Evolutionary conservation across 2,113 vertebrate genomes (phyloP).

Genomic region (Collichthys lucidus): DNA sequence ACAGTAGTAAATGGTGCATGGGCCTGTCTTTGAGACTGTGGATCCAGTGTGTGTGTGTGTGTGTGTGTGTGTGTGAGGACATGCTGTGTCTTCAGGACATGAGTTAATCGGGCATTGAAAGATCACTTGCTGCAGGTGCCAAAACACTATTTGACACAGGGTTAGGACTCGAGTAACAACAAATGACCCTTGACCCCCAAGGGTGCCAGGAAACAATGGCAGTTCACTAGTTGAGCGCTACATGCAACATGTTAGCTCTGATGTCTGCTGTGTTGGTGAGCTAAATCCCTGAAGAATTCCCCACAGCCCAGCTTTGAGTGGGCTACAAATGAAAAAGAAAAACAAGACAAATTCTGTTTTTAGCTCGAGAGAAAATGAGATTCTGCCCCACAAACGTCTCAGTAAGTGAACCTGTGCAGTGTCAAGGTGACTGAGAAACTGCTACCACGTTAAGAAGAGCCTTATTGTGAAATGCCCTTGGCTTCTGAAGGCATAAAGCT

Average conservation of each 20-base stretch:
- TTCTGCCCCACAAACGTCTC: conserved; percentile 50
- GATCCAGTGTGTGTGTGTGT: conserved; percentile 32
- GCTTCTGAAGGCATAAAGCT: conserved; percentile 58
- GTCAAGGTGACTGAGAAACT: conserved; percentile 63
- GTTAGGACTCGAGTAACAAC: conserved; percentile 51
- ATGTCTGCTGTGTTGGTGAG: neutral
- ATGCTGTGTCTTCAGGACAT: conserved; percentile 56
- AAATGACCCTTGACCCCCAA: conserved; percentile 60
- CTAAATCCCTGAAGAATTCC: conserved; percentile 20
- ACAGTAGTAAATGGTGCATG: conserved; percentile 47
- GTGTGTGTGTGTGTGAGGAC: conserved; percentile 11
- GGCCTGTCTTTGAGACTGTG: conserved; percentile 32
- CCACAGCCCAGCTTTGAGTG: neutral
- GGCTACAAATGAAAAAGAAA: conserved; percentile 31
- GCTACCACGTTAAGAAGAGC: conserved; percentile 47
- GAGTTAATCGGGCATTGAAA: conserved; percentile 73
- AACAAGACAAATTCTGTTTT: conserved; percentile 43
- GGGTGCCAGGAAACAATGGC: conserved; percentile 49
- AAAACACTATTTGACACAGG: conserved; percentile 69
- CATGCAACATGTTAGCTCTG: conserved; percentile 41
- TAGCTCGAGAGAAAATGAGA: conserved; percentile 57
- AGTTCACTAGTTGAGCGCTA: conserved; percentile 41
- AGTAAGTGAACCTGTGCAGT: conserved; percentile 36
- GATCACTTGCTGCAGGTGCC: conserved; percentile 72
- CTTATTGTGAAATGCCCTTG: conserved; percentile 57